Conservation (phyloP, 2,888 invertebrate species). For the Emmelina monodactyla region DNA sequence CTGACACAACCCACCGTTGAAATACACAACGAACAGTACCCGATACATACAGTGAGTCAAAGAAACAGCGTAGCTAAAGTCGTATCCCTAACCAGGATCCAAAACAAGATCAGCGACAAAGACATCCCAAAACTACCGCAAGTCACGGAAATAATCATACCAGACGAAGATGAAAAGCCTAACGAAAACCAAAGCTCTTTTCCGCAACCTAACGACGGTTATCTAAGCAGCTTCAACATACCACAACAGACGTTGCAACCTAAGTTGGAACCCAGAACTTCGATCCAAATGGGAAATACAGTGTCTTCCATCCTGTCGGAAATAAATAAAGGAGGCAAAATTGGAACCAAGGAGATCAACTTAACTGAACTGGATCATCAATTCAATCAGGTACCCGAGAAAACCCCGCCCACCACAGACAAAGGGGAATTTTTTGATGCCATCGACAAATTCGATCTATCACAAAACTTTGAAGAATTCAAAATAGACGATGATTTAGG, state of each 20-base stretch:
- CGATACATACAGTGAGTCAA: constrained; percentile 39
- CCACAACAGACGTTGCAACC: constrained; percentile 40
- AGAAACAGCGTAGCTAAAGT: constrained; percentile 56
- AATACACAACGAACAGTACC: constrained; percentile 59
- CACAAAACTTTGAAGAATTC: constrained; percentile 82
- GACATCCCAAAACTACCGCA: constrained; percentile 79
- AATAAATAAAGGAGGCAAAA: constrained; percentile 60
- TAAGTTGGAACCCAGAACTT: constrained; percentile 57
- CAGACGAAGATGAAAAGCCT: constrained; percentile 68
- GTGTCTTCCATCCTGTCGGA: constrained; percentile 69
- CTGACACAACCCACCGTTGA: constrained; percentile 62
- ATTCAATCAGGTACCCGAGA: constrained; percentile 42
- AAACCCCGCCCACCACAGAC: constrained; percentile 25
- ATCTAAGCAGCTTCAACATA: constrained; percentile 46
- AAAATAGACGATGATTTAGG: constrained; percentile 76
- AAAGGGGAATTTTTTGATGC: constrained; percentile 58
- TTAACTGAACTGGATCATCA: constrained; percentile 52
- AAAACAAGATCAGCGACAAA: constrained; percentile 56
- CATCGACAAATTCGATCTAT: constrained; percentile 71
- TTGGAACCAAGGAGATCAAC: constrained; percentile 49
- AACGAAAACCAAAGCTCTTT: constrained; percentile 40
- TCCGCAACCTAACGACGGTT: constrained; percentile 40
- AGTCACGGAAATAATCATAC: constrained; percentile 77
- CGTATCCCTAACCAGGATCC: constrained; percentile 48
- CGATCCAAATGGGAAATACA: constrained; percentile 69